Conservation (phyloP, 2,888 invertebrate genomes). For the Drosophila aldrichi region DNA sequence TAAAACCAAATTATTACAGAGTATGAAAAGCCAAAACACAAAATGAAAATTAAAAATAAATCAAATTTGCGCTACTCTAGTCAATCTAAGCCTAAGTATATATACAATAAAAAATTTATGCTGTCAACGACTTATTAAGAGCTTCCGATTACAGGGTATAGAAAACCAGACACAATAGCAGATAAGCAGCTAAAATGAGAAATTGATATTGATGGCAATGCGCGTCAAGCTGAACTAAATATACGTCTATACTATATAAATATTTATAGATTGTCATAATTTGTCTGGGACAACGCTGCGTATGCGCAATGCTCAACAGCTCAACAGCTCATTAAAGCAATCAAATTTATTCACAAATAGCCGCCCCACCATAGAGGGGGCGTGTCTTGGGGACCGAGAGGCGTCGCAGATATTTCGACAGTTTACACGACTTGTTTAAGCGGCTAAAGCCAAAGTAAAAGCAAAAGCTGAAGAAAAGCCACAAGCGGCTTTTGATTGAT, state of each 20-base stretch:
- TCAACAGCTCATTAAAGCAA: slow-evolving; percentile 73
- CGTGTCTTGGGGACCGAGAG: not conserved
- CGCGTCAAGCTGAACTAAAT: not conserved
- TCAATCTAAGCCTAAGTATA: not conserved
- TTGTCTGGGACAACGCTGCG: slow-evolving; percentile 49
- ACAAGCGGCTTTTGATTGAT: slow-evolving; percentile 74
- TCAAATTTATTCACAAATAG: slow-evolving; percentile 40
- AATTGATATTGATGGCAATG: slow-evolving; percentile 69
- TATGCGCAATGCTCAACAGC: slow-evolving; percentile 54
- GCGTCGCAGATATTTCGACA: slow-evolving; percentile 68
- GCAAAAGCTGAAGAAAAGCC: slow-evolving; percentile 31
- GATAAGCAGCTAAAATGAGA: slow-evolving; percentile 22
- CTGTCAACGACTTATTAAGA: not conserved
- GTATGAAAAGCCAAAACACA: too few relatives aligned
- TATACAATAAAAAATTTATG: not conserved
- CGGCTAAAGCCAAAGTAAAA: slow-evolving; percentile 36
- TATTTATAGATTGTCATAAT: slow-evolving; percentile 57
- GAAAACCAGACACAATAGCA: not conserved
- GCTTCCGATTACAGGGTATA: not conserved
- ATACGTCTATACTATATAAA: slow-evolving; percentile 2
- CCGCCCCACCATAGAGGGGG: not conserved
- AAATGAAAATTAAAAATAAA: too few relatives aligned
- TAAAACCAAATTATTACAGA: too few relatives aligned
- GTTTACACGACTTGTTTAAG: slow-evolving; percentile 69
- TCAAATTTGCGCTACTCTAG: too few relatives aligned